Percentiles rank a stretch among this genome's conserved stretches.
Evolutionary conservation across 2,797 vertebrate species (phyloP).

Genomic region (Astyanax mexicanus): DNA sequence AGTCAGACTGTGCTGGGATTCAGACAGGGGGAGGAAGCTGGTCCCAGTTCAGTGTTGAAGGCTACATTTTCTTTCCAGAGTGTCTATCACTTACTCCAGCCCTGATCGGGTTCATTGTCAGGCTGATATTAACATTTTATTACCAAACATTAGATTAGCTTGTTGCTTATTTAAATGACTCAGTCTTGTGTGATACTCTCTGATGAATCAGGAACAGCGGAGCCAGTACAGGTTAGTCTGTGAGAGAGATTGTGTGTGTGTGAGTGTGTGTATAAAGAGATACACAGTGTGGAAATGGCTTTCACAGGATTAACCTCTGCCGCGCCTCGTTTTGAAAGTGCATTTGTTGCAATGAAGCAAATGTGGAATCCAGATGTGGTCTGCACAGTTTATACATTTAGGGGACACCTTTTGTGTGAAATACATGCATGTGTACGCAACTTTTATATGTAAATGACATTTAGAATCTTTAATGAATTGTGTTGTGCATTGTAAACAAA

Average conservation of each 20-base stretch:
- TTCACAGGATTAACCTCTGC: no score
- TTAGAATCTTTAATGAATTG: not conserved
- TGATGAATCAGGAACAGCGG: not conserved
- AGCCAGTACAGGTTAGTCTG: not conserved
- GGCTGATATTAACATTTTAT: conserved; percentile 27
- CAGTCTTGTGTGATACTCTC: conserved; percentile 14
- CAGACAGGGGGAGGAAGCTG: not conserved
- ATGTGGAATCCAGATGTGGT: no score
- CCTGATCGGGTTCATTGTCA: conserved; percentile 4
- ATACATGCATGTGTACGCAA: not conserved
- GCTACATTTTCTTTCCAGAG: not conserved
- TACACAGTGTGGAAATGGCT: no score
- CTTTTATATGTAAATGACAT: not conserved
- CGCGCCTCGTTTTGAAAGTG: no score
- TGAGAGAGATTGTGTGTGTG: not conserved
- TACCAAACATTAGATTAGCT: conserved; percentile 7
- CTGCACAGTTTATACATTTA: no score
- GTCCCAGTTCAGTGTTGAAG: not conserved
- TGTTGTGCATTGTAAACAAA: not conserved
- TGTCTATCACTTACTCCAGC: conserved; percentile 19
- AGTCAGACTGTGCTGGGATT: not conserved
- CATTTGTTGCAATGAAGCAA: no score
- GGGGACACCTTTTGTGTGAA: no score
- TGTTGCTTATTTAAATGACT: conserved; percentile 31
- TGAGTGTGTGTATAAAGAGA: not conserved